A percentile compares a stretch with the other conserved stretches of the same genome.
Conservation (phyloP, 2,888 invertebrate genomes). For the Nymphalis c-album region DNA sequence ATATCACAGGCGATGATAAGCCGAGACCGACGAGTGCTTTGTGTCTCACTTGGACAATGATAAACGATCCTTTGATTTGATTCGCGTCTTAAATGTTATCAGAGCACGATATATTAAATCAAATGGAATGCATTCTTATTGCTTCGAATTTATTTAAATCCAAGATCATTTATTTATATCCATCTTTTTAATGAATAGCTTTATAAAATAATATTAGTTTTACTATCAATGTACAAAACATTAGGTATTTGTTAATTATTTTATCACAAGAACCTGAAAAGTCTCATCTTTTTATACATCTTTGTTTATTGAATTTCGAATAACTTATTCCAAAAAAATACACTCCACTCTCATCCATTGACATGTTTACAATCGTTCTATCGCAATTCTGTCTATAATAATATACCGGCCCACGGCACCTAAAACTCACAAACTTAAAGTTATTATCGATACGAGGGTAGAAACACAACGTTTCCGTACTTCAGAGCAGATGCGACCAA, state of each 20-base stretch:
- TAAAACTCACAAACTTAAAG: constrained; percentile 40
- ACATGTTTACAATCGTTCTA: constrained; percentile 30
- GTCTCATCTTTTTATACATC: too few relatives aligned
- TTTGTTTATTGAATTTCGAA: too few relatives aligned
- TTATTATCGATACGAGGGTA: constrained; percentile 46
- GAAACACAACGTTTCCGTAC: constrained; percentile 39
- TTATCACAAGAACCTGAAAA: too few relatives aligned
- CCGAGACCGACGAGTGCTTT: constrained; percentile 18
- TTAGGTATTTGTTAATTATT: too few relatives aligned
- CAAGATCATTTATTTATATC: neutral
- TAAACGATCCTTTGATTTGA: constrained; percentile 24
- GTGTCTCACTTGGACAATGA: constrained; percentile 25
- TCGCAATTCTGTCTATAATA: constrained; percentile 31
- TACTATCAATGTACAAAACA: too few relatives aligned
- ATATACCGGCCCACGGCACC: constrained; percentile 28
- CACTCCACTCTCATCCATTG: neutral
- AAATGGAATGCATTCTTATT: neutral
- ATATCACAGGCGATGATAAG: constrained; percentile 23
- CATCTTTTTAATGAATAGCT: too few relatives aligned
- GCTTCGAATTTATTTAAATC: neutral
- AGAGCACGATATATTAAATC: too few relatives aligned
- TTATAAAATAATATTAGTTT: too few relatives aligned
- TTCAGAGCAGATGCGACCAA: constrained; percentile 44
- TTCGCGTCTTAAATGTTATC: constrained; percentile 9
- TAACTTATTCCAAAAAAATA: too few relatives aligned